Base-by-base conservation (phyloP, 1,140 invertebrate genomes). In the Drosophila navojoa region DNA sequence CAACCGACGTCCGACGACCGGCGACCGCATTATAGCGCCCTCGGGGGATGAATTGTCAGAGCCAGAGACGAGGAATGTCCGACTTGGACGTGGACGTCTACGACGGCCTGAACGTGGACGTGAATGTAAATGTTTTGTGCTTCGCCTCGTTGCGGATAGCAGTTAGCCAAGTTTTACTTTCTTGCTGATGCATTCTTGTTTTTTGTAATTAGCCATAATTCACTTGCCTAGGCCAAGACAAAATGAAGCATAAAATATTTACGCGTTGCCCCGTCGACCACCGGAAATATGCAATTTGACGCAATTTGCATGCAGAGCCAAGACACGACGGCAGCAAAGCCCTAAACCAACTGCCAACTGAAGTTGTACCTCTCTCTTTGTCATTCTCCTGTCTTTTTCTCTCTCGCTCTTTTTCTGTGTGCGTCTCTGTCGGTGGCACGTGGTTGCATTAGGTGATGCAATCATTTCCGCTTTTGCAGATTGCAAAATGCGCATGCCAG, bases 211-310 rank as follows among this genome's bases (percentile, higher is more conserved):
- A 87, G 84, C 84, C 77, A 87, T 87, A 87, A 89, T 87, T 87
- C 84, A 87, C 84, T 80, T 79, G 78, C 75, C 80, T 63, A 73
- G 84, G 86, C 79, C 70, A 89, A 87, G 84, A 79, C 82, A 89
- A 82, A 87, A 87, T 89, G 84, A 89, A 87, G 79, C 84, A 87
- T 87, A 87, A 87, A 87, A 87, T 87, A 87, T 87, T 87, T 89
- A 87, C 76, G 82, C 81, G 74, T 61, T 64, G 74, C 62, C 71
- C 58, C 59, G 61, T 19, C 68, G 67, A 78, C 73, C 71, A 89
- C 82, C 82, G 82, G 82, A 87, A 87, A 87, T 87, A 87, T 82
- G 84, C 82, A 87, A 87, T 89, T 87, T 87, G 82, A 87, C 84
- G 82, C 85, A 87, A 87, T 89, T 87, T 87, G 82, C 82, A 87